Conservation (phyloP, 1,140 invertebrate species). For the Meloidogyne floridensis region DNA sequence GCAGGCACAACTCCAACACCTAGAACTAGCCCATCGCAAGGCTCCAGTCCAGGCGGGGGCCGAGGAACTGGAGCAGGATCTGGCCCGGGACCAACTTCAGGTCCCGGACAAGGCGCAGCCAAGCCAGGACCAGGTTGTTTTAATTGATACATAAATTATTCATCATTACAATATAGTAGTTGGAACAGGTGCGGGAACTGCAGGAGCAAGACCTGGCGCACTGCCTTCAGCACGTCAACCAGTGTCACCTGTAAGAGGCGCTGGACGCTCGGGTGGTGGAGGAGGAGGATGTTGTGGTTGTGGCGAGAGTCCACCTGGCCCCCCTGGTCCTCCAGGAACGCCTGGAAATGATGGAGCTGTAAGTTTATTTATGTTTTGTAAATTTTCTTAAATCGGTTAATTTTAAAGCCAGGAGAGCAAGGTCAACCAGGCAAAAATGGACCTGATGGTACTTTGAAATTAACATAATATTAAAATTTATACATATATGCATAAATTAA, state of each 20-base stretch:
- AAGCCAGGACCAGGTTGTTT: not conserved
- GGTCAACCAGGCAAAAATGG: constrained; percentile 24
- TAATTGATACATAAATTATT: not conserved
- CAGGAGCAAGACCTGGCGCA: not conserved
- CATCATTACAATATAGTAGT: not conserved
- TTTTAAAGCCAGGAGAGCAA: constrained; percentile 12
- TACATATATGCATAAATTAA: too few relatives aligned
- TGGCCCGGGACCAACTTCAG: not conserved
- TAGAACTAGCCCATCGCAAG: too few relatives aligned
- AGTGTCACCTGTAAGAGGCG: not conserved
- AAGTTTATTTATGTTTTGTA: not conserved
- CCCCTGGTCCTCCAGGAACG: constrained; percentile 41
- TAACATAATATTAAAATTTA: not conserved
- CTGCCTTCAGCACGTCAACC: not conserved
- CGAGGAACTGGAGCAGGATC: not conserved
- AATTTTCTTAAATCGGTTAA: not conserved
- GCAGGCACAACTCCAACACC: too few relatives aligned
- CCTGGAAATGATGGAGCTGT: constrained; percentile 18
- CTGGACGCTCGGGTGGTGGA: constrained; percentile 10
- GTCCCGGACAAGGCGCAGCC: not conserved
- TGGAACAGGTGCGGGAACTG: constrained; percentile 3
- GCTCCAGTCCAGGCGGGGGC: not conserved
- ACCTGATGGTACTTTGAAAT: constrained; percentile 15
- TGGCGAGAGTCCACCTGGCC: constrained; percentile 51
- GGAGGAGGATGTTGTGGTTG: constrained; percentile 37